Percentiles rank a stretch among this genome's conserved stretches.
Evolutionary conservation across 2,888 invertebrate genomes (phyloP).

Genomic region (Perizoma affinitatum): DNA sequence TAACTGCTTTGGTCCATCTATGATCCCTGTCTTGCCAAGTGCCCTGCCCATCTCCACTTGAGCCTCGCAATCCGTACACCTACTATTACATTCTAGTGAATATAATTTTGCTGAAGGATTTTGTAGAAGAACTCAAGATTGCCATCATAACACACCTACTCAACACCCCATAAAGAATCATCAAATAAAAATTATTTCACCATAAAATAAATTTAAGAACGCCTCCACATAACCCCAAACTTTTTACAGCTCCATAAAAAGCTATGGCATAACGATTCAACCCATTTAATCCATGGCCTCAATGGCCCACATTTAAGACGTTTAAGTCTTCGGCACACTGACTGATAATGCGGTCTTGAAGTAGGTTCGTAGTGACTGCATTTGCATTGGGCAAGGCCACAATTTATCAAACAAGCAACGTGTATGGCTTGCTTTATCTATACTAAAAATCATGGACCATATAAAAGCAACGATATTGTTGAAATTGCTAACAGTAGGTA

Average conservation of each 20-base stretch:
- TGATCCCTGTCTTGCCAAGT: no score
- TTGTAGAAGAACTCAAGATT: background rate
- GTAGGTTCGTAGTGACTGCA: background rate
- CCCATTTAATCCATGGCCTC: constrained; percentile 37
- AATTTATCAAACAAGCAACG: no score
- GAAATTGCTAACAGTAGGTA: no score
- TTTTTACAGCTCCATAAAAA: constrained; percentile 36
- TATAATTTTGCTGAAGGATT: no score
- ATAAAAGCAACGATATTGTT: no score
- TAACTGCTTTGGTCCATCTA: no score
- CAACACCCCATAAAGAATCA: constrained; percentile 24
- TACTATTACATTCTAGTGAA: no score
- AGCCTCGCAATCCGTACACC: no score
- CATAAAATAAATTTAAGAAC: constrained; percentile 28
- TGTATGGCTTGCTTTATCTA: no score
- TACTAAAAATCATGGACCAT: no score
- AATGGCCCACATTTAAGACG: constrained; percentile 8
- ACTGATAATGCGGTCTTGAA: background rate
- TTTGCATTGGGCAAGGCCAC: no score
- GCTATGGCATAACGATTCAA: constrained; percentile 36
- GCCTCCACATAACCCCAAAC: constrained; percentile 30
- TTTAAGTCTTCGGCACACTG: constrained; percentile 7
- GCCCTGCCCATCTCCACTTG: no score
- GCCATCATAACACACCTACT: constrained; percentile 18
- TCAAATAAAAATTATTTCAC: constrained; percentile 30